Conservation (phyloP, 1,140 invertebrate genomes). For the Heterodera schachtii region DNA sequence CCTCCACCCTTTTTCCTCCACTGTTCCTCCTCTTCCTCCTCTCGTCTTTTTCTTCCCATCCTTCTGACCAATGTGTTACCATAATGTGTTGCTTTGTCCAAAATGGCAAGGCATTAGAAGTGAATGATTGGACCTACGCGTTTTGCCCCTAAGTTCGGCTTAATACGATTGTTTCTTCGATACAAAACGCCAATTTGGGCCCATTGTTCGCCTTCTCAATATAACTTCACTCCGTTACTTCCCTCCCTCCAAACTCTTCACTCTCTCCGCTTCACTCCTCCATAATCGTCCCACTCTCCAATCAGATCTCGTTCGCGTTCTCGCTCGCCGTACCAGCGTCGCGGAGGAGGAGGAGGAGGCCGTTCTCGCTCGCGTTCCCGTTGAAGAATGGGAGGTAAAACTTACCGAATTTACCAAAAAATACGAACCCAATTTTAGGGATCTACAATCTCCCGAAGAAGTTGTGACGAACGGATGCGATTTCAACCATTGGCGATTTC, state of each 20-base stretch:
- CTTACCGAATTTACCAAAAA: not conserved
- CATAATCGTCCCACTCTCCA: conserved; percentile 13
- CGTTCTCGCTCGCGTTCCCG: conserved; percentile 35
- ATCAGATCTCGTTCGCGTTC: conserved; percentile 26
- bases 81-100: not conserved
- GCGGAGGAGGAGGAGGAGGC: conserved; percentile 26
- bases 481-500: not conserved
- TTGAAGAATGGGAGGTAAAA: conserved; percentile 8
- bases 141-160: not conserved
- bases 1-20: conserved; percentile 25
- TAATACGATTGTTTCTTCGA: not conserved
- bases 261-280: not conserved
- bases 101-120: not conserved
- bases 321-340: conserved; percentile 37
- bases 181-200: not conserved
- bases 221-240: conserved; percentile 1
- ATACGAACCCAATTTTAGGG: not conserved
- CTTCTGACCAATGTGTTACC: not conserved
- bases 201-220: not conserved
- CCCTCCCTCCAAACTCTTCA: conserved; percentile 15
- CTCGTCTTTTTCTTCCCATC: not conserved
- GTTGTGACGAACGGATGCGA: not conserved
- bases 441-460: not conserved
- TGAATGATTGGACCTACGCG: not conserved
- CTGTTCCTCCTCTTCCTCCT: not conserved